Evolutionary conservation across 2,797 vertebrate species (phyloP).

Genomic region (Mareca penelope): DNA sequence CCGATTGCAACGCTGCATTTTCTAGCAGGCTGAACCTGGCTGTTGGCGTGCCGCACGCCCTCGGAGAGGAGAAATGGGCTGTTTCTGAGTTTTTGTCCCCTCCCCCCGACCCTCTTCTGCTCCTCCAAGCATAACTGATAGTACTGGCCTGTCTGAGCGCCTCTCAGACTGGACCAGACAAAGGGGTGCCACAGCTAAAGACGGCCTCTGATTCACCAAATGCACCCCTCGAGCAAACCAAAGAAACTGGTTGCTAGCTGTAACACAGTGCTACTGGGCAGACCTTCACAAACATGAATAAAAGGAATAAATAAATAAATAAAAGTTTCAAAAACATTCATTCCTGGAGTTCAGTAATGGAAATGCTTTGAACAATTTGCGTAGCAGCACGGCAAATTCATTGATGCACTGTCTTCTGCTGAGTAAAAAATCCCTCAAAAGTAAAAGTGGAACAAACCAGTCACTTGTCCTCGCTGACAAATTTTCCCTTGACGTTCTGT

Average conservation of each 20-base stretch:
- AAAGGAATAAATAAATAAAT: not conserved
- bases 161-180: constrained; percentile 67
- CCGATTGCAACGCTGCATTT: not conserved
- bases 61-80: not conserved
- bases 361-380: not conserved
- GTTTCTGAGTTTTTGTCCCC: constrained; percentile 42
- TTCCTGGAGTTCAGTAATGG: not conserved
- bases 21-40: constrained; percentile 5
- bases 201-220: not conserved
- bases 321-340: not conserved
- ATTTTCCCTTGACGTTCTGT: constrained; percentile 54
- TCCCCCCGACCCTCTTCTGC: constrained; percentile 20
- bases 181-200: constrained; percentile 39
- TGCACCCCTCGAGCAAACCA: not conserved
- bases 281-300: not conserved
- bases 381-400: not conserved
- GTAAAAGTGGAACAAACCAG: constrained; percentile 56
- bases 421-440: constrained; percentile 30
- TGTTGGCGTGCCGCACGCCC: not conserved
- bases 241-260: not conserved
- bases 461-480: constrained; percentile 5
- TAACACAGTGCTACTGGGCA: not conserved
- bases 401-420: not conserved
- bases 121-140: constrained; percentile 61
- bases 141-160: not conserved